phyloP scores from a whole-genome alignment of 1,140 invertebrate species.

The Drosophila lacertosa region DNA sequence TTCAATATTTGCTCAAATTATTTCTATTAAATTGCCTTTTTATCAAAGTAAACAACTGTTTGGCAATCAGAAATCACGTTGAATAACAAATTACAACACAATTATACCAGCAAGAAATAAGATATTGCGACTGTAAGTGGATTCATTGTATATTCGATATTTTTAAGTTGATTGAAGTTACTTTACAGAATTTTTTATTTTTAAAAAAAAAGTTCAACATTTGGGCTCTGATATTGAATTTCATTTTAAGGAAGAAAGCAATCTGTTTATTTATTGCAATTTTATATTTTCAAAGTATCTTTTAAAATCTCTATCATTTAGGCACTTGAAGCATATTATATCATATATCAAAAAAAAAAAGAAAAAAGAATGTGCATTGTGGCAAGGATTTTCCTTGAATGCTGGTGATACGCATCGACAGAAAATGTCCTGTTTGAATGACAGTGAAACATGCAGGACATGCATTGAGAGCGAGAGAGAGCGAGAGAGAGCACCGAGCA shows the following conservation, averaged over 20 bases:
- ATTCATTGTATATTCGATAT: neutral
- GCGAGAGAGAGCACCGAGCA: neutral
- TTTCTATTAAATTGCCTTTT: constrained; percentile 1
- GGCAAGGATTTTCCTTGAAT: neutral
- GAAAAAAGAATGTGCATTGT: no score
- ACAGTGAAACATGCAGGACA: neutral
- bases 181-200: no score
- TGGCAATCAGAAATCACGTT: neutral
- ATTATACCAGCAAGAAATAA: constrained; percentile 11
- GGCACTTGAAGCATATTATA: no score
- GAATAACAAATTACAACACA: constrained; percentile 1
- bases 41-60: constrained; percentile 11
- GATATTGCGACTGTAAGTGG: neutral
- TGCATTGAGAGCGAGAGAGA: no score
- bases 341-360: no score
- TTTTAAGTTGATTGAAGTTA: no score
- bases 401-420: neutral
- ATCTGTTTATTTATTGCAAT: no score
- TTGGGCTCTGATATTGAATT: no score
- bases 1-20: constrained; percentile 11
- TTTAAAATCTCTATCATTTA: no score
- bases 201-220: no score
- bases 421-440: neutral
- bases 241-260: no score
- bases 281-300: no score